Conservation (phyloP, 1,140 invertebrate species). For the Anastrepha ludens region DNA sequence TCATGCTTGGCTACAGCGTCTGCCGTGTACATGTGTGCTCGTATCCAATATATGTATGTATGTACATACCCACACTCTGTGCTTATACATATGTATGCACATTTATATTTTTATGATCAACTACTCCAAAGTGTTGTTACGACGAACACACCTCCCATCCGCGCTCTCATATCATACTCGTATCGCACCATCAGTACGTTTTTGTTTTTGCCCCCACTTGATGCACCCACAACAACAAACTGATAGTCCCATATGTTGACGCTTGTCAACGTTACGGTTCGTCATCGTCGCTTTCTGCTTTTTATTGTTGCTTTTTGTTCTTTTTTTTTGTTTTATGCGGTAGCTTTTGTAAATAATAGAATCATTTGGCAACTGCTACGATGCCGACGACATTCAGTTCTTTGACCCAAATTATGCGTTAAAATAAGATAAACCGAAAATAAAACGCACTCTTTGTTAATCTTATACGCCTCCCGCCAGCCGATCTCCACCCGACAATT, state of each 20-base stretch:
- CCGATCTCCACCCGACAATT: constrained; percentile 6
- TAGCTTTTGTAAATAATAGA: constrained; percentile 10
- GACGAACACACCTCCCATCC: constrained; percentile 7
- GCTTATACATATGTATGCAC: neutral
- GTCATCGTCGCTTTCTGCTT: neutral
- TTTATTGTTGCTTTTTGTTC: neutral
- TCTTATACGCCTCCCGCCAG: neutral
- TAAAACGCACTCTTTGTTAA: constrained; percentile 49
- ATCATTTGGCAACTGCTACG: neutral
- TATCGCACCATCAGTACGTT: no score
- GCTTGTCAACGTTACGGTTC: neutral
- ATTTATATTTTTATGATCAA: constrained; percentile 2
- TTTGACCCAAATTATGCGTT: constrained; percentile 49
- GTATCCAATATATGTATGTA: neutral
- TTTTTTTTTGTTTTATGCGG: neutral
- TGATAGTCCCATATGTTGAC: neutral
- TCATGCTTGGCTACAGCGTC: no score
- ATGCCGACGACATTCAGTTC: neutral
- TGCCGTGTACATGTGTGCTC: neutral
- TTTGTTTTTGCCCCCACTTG: constrained; percentile 14
- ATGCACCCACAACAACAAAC: neutral
- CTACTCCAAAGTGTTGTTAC: neutral
- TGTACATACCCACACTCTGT: no score
- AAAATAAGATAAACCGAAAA: constrained; percentile 49
- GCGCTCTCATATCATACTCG: neutral